Percentiles rank a stretch among this genome's conserved stretches.
phyloP scores from a whole-genome alignment of 2,888 invertebrate genomes.

The Drosophila lutescens region DNA sequence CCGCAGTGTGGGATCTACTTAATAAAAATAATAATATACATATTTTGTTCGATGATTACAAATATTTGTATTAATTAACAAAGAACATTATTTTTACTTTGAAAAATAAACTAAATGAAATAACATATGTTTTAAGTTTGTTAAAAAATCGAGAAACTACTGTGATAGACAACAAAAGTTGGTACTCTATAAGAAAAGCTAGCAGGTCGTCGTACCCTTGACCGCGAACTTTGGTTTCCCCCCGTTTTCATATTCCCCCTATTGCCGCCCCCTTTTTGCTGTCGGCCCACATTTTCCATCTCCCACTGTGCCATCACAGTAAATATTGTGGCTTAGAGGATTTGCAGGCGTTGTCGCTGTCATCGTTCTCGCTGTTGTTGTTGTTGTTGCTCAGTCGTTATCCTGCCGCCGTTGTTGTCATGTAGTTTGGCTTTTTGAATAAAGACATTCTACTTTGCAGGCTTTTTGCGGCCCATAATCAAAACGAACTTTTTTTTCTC shows the following conservation, averaged over 20 bases:
- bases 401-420: constrained; percentile 35
- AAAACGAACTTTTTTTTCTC: constrained; percentile 9
- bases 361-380: constrained; percentile 18
- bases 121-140: background rate
- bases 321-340: constrained; percentile 66
- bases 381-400: constrained; percentile 3
- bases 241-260: constrained; percentile 1
- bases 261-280: constrained; percentile 10
- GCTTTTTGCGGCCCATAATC: constrained; percentile 27
- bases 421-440: constrained; percentile 47
- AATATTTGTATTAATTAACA: background rate
- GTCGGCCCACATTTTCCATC: constrained; percentile 6
- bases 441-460: constrained; percentile 54
- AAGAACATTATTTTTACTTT: too few species aligned
- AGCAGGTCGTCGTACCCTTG: constrained; percentile 14
- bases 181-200: background rate
- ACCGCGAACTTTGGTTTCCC: background rate
- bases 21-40: too few species aligned
- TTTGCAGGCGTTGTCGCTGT: constrained; percentile 39
- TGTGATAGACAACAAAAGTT: too few species aligned
- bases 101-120: background rate
- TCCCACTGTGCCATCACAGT: constrained; percentile 44
- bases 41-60: too few species aligned
- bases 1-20: too few species aligned
- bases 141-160: background rate